A percentile compares a stretch with the other conserved stretches of the same genome.
Conservation (phyloP, 1,140 invertebrate genomes). For the Drosophila burlai region DNA sequence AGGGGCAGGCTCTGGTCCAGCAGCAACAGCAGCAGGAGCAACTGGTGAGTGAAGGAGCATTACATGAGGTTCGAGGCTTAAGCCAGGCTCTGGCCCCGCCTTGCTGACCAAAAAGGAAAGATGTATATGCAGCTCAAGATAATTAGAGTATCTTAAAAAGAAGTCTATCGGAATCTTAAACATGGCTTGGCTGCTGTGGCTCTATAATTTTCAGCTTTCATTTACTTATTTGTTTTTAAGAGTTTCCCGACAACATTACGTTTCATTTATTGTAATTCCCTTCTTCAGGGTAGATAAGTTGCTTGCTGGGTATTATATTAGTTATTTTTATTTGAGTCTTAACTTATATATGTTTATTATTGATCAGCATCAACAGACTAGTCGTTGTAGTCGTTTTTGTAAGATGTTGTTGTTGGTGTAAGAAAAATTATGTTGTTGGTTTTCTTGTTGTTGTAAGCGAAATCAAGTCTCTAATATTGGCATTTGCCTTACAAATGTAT, state of each 20-base stretch:
- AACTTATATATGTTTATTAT: not conserved
- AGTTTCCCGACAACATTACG: no score
- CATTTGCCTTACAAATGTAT: no score
- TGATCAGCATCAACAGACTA: not conserved
- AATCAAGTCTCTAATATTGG: no score
- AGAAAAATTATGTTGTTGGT: not conserved
- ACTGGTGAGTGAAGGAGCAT: constrained; percentile 45
- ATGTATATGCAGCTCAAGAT: not conserved
- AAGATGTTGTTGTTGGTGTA: not conserved
- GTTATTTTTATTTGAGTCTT: not conserved
- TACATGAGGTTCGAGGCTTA: not conserved
- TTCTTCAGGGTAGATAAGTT: not conserved
- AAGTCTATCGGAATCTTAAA: not conserved
- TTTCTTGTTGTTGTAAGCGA: no score
- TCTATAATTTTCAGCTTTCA: not conserved
- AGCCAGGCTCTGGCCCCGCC: not conserved
- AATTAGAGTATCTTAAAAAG: not conserved
- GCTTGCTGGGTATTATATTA: not conserved
- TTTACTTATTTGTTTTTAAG: not conserved
- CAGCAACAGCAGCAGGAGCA: constrained; percentile 51
- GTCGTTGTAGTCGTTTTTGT: not conserved
- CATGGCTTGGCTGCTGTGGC: not conserved
- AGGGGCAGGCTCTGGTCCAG: constrained; percentile 20
- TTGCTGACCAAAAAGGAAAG: not conserved
- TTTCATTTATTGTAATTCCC: no score